Conservation (phyloP, 2,113 vertebrate genomes). For the Melospiza georgiana region DNA sequence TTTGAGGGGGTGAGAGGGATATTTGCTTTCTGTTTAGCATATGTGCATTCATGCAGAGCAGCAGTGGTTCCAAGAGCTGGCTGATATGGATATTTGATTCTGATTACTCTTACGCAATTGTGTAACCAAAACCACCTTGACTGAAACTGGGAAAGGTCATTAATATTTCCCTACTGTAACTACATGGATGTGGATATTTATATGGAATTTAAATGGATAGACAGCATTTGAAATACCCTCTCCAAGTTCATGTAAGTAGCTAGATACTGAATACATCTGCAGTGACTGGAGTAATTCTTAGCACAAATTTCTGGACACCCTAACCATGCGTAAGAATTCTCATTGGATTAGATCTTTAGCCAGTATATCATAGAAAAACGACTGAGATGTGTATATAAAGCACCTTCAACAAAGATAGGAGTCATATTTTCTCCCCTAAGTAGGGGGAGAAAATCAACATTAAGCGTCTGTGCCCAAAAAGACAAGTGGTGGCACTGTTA, state of each 20-base stretch:
- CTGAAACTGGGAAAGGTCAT: background rate
- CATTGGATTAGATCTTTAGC: background rate
- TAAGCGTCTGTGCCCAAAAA: background rate
- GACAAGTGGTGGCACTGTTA: background rate
- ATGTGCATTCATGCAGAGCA: background rate
- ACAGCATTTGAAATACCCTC: background rate
- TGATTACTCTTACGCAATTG: background rate
- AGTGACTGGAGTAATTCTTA: background rate
- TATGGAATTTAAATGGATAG: background rate
- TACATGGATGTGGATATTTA: background rate
- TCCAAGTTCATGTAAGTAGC: background rate
- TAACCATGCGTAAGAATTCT: background rate
- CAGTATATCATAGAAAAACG: background rate
- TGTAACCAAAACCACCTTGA: background rate
- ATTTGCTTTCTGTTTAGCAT: background rate
- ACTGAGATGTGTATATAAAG: background rate
- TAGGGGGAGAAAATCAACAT: background rate
- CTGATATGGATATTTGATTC: background rate
- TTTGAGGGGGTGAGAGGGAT: rapidly evolving
- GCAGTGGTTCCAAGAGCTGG: background rate
- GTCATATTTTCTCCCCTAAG: background rate
- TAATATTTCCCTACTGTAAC: background rate
- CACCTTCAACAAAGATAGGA: background rate
- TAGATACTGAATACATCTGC: background rate
- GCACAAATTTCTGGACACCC: background rate